Evolutionary conservation across 1,140 invertebrate genomes (phyloP), one percentile per base, ranked within the genome.

Genomic region (Leptoteleia sp.): DNA sequence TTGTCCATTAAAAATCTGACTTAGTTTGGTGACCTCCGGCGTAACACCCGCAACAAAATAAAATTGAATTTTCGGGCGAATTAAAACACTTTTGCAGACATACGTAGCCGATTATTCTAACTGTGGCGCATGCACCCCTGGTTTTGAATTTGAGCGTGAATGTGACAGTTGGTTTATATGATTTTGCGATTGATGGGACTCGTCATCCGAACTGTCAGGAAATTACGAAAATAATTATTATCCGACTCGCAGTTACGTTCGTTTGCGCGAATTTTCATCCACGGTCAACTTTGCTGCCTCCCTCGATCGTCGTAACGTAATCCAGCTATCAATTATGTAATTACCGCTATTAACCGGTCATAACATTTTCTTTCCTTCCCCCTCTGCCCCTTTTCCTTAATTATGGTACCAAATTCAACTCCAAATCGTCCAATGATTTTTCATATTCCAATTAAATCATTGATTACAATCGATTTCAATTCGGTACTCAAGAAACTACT

Each of bases 181-280:
- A 87, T 87, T 85, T 83, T 77, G 80, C 72, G 81, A 86, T 85
- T 86, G 84, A 87, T 86, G 83, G 79, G 76, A 73, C 83, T 70
- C 73, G 55, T 68, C 77, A 64, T 68, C 40, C 61, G 59, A 80
- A 82, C 84, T 85, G 79, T 81, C 84, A 85, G 85, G 85, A 88
- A 88, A 88, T 88, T 84, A 86, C 83, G 85, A 87, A 86, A 88
- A 87, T 87, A 87, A 87, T 88, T 86, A 86, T 86, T 83, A 87
- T 84, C 83, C 73, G 52, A 75, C 70, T 64, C 65, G 45, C 76
- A 47, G 42, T 47, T 54, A 45, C 67, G 64, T 65, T 78, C 75
- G 59, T 70, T 38, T 29, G 67, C 33, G 16, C 59, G 40, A 48
- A 61, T 64, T 68, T 59, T 72, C 68, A 27, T 55, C 52, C 67